phyloP scores from a whole-genome alignment of 2,888 invertebrate genomes.

The Drosophila longiperda region DNA sequence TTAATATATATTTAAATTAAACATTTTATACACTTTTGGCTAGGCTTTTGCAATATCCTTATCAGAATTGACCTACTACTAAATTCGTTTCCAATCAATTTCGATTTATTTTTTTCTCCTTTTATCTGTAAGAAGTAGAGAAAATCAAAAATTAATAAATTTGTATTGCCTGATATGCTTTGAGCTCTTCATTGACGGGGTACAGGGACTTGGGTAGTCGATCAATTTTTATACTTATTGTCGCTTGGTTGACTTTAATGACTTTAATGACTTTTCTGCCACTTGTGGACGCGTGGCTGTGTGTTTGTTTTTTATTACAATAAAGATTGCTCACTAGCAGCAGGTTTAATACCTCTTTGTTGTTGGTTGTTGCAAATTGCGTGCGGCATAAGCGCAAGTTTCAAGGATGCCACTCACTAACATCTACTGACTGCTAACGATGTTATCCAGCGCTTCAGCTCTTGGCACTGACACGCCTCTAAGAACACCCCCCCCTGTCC shows the following conservation, averaged over 20 bases:
- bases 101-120: no score
- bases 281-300: slow-evolving; percentile 4
- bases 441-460: slow-evolving; percentile 66
- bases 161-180: not conserved
- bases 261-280: not conserved
- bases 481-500: not conserved
- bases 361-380: slow-evolving; percentile 67
- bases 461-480: slow-evolving; percentile 32
- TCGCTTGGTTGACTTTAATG: slow-evolving; percentile 33
- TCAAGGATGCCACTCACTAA: slow-evolving; percentile 75
- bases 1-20: no score
- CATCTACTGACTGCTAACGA: slow-evolving; percentile 76
- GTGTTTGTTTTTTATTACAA: slow-evolving; percentile 23
- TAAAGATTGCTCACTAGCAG: slow-evolving; percentile 13
- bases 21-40: no score
- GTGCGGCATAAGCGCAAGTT: slow-evolving; percentile 71
- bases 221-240: slow-evolving; percentile 28
- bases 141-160: not conserved
- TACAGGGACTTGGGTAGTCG: not conserved
- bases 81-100: no score
- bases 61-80: no score
- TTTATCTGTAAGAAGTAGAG: no score
- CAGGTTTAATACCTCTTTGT: slow-evolving; percentile 20
- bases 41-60: no score
- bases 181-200: not conserved